Base-by-base conservation (phyloP, 2,888 invertebrate genomes). In the Allygus modestus region DNA sequence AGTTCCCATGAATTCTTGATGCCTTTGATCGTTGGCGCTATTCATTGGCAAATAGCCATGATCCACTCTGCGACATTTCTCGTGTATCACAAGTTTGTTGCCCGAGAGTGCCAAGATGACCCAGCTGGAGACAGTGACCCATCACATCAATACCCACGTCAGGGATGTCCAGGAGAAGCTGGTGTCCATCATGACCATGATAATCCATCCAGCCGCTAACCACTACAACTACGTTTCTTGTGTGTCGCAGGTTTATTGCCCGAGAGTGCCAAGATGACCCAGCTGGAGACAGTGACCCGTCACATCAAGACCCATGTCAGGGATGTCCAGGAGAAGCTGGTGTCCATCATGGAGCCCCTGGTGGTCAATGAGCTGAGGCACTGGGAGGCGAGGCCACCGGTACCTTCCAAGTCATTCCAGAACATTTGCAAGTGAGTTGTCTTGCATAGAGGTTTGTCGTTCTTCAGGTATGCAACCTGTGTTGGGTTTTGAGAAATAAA, bases 361-460 rank as follows among this genome's bases (percentile, higher is more conserved):
- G 92, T 98, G 71, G 93, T 94, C 77, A 94, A 94, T 86, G 97
- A 98, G 89, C 91, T 99, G 88, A 92, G 93, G 31, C 93, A 94
- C 88, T 99, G 99, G 98, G 97, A 98, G 90, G 97, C 98, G 0
- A 95, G 96, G 89, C 98, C 98, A 26, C 98, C 98, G 0, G 96
- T 98, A 89, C 99, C 99, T 65, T 99, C 98, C 17, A 95, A 96
- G 90, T 94, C 96, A 88, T 97, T 97, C 91, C 94, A 97, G 87
- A 96, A 94, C 91, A 96, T 97, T 89, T 96, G 96, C 73, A 94
- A 95, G 92, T 91, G 88, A 86, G 87, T 85, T n/a, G 2, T n/a
- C n/a, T n/a, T n/a, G n/a, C n/a, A n/a, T n/a, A n/a, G n/a, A n/a
- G n/a, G n/a, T n/a, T n/a, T n/a, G n/a, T n/a, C n/a, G n/a, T n/a